Percentiles rank a stretch among this genome's conserved stretches.
These are phyloP conservation scores for Bostrychus sinensis DNA, from an alignment of 2,113 vertebrate genomes.

Conservation along the genomic window DNA sequence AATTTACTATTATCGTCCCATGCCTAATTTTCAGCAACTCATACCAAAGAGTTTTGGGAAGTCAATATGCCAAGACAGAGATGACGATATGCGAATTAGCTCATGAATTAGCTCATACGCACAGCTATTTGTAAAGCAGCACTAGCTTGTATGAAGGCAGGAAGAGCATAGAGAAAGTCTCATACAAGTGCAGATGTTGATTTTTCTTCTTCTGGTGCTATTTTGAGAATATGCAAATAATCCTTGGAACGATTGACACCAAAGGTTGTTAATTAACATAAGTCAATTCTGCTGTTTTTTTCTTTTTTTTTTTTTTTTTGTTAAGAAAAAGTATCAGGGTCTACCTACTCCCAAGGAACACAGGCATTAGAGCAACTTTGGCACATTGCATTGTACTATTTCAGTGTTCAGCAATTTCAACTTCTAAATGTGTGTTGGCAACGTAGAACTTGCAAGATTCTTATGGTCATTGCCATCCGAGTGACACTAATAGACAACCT, in stretches of 20 bases:
- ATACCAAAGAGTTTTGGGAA: slow-evolving; percentile 2
- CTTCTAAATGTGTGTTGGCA: too few species aligned
- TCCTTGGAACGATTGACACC: slow-evolving; percentile 65
- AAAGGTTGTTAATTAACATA: slow-evolving; percentile 75
- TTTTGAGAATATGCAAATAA: slow-evolving; percentile 74
- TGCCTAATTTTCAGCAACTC: too few species aligned
- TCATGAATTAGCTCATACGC: slow-evolving; percentile 45
- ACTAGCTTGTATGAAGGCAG: slow-evolving; percentile 37
- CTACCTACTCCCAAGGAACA: slow-evolving; percentile 29
- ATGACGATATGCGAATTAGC: slow-evolving; percentile 26
- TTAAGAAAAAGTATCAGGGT: slow-evolving; percentile 43
- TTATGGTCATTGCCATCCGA: neutral
- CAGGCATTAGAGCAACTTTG: slow-evolving; percentile 19
- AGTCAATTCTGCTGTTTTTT: slow-evolving; percentile 68
- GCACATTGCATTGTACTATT: too few species aligned
- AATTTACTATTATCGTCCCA: too few species aligned
- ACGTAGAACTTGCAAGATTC: neutral
- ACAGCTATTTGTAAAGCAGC: slow-evolving; percentile 53
- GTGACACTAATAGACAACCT: slow-evolving; percentile 6
- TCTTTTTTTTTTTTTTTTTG: too few species aligned
- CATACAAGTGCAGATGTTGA: slow-evolving; percentile 61
- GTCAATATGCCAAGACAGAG: neutral
- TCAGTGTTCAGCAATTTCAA: too few species aligned
- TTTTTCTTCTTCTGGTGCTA: slow-evolving; percentile 57
- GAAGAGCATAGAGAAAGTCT: slow-evolving; percentile 29